Base-by-base conservation (phyloP, 2,888 invertebrate genomes). In the Nipponacmea schrenckii region DNA sequence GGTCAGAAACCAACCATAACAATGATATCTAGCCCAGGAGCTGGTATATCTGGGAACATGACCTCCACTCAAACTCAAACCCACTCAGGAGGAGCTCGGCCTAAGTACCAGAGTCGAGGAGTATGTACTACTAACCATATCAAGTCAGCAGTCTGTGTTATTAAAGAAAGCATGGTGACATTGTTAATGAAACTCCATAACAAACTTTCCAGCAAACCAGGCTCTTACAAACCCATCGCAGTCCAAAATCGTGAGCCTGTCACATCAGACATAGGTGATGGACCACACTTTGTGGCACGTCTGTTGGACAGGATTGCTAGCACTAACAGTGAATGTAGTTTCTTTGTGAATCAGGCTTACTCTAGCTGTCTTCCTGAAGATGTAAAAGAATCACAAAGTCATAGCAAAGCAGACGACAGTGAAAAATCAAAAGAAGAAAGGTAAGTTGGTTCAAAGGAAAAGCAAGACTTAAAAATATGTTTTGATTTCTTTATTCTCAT, bases 101-200 rank as follows among this genome's bases (percentile, higher is more conserved):
- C 80, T 44, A 81, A 80, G 67, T 85, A 77, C 68, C 82, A 84
- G 68, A 79, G 78, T 62, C 75, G 81, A 2, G 83, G 83, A 5
- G 80, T 84, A 65, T 77, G 80, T 12, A 81, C 85, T 24, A 76
- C 76, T 26, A 69, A 75, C 46, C 80, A 79, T 46, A 74, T 76
- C 39, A 74, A 81, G 20, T 80, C 80, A 39, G 72, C 80, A 15
- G 74, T 80, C 46, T 70, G 77, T 10, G 77, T 71, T 56, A 77
- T 89, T 2, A 86, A 87, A 68, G 90, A 90, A 88, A 97, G 96
- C 74, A 94, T 98, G 77, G 93, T 98, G 80, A 96, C 96, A 0
- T 90, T 97, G 68, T 90, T 98, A 63, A 90, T 97, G 69, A 96
- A 95, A 87, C 91, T 97, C 17, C 97, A 98, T 89, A 95, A 95